A percentile compares a stretch with the other conserved stretches of the same genome.
Conservation (phyloP, 2,113 vertebrate species). For the Narcine bancroftii region DNA sequence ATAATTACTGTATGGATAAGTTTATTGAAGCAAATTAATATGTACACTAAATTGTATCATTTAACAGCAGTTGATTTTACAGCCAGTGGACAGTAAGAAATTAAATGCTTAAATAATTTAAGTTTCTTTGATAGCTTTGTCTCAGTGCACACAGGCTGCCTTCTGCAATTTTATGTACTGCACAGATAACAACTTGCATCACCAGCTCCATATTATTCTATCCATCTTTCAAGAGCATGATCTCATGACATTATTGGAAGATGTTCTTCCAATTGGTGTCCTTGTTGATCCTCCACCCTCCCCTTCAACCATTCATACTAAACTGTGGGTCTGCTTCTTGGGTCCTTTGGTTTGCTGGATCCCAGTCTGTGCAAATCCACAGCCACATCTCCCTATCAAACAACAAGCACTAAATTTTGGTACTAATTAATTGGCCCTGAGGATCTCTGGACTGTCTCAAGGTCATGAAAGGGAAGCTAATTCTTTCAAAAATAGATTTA, state of each 20-base stretch:
- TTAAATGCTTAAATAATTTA: slow-evolving; percentile 9
- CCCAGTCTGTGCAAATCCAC: neutral
- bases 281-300: neutral
- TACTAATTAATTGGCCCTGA: neutral
- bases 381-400: neutral
- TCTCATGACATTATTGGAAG: neutral
- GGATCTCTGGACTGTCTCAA: neutral
- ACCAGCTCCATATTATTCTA: no score
- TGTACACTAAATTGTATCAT: neutral
- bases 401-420: neutral
- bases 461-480: neutral
- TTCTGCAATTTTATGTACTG: neutral
- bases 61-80: slow-evolving; percentile 16
- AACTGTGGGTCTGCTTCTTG: neutral
- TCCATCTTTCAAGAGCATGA: neutral
- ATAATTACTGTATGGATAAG: slow-evolving; percentile 3
- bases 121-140: neutral
- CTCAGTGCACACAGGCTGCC: neutral
- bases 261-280: neutral
- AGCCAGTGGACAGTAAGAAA: slow-evolving; percentile 16
- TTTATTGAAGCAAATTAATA: slow-evolving; percentile 3
- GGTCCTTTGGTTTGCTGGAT: neutral
- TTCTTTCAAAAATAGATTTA: neutral
- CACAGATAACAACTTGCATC: neutral
- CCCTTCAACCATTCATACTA: neutral